These are phyloP conservation scores for Aegotheles bennettii DNA, from an alignment of 2,113 vertebrate species.

Conservation along the genomic window DNA sequence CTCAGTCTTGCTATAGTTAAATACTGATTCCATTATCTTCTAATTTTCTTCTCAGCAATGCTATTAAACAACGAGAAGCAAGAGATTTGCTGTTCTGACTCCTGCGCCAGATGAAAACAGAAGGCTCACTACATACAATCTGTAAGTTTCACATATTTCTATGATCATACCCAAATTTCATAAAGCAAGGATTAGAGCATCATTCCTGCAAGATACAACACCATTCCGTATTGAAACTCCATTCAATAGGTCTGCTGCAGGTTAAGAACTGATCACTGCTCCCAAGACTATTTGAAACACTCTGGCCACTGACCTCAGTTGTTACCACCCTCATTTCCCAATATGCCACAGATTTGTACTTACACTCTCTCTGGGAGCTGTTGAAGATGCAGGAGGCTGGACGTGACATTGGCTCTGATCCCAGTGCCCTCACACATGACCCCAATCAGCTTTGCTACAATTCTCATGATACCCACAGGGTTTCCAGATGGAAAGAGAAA, in stretches of 20 bases:
- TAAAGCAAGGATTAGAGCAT: not conserved
- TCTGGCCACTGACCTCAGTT: conserved; percentile 50
- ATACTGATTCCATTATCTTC: not conserved
- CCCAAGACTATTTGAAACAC: conserved; percentile 49
- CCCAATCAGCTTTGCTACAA: conserved; percentile 63
- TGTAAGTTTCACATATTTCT: not conserved
- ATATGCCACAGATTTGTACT: conserved; percentile 59
- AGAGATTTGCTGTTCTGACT: not conserved
- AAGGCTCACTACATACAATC: not conserved
- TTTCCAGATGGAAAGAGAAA: conserved; percentile 58
- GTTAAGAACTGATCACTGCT: not conserved
- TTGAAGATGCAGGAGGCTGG: conserved; percentile 37
- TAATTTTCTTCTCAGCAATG: not conserved
- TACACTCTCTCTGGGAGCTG: conserved; percentile 64
- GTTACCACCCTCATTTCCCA: conserved; percentile 44
- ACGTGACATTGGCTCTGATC: conserved; percentile 69
- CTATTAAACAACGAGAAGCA: not conserved
- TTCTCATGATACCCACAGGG: conserved; percentile 64
- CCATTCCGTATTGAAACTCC: not conserved
- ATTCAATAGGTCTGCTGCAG: not conserved
- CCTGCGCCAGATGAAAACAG: not conserved
- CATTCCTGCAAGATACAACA: not conserved
- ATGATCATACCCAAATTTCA: not conserved
- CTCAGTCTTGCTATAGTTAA: not conserved
- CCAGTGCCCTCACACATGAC: conserved; percentile 63